Conservation (phyloP, 2,797 vertebrate species). For the Orientallactaga sibirica region DNA sequence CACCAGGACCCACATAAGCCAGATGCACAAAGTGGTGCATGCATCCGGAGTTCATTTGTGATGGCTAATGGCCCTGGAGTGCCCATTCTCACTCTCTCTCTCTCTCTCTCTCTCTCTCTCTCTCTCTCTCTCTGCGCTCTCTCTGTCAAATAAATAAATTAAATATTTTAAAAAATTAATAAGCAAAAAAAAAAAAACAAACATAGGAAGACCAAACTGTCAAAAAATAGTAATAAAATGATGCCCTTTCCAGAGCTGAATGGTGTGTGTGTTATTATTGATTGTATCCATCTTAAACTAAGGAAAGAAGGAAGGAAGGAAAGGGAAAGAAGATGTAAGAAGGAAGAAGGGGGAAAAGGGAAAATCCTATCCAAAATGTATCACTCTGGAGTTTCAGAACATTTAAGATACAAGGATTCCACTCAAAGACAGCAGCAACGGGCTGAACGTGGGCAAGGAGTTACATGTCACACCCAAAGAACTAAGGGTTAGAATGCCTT, state of each 20-base stretch:
- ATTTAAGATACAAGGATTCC: neutral
- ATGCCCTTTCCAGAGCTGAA: neutral
- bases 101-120: too few relatives aligned
- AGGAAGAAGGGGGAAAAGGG: neutral
- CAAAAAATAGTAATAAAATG: neutral
- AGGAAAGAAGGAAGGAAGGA: neutral
- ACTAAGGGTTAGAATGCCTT: neutral
- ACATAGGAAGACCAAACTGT: neutral
- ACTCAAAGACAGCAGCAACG: neutral
- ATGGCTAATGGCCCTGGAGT: too few relatives aligned
- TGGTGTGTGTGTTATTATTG: neutral
- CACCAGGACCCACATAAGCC: too few relatives aligned
- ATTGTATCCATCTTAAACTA: neutral
- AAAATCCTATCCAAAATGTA: neutral
- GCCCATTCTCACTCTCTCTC: too few relatives aligned
- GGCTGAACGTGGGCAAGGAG: neutral
- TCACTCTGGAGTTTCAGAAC: neutral
- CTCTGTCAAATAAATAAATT: too few relatives aligned
- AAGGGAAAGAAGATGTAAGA: neutral
- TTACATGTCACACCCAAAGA: neutral
- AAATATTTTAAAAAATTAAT: too few relatives aligned
- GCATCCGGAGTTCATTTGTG: too few relatives aligned
- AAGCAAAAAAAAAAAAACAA: neutral
- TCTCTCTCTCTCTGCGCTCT: too few relatives aligned
- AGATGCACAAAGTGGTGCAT: too few relatives aligned